phyloP scores from a whole-genome alignment of 2,113 vertebrate species.

The Scolopax mira region DNA sequence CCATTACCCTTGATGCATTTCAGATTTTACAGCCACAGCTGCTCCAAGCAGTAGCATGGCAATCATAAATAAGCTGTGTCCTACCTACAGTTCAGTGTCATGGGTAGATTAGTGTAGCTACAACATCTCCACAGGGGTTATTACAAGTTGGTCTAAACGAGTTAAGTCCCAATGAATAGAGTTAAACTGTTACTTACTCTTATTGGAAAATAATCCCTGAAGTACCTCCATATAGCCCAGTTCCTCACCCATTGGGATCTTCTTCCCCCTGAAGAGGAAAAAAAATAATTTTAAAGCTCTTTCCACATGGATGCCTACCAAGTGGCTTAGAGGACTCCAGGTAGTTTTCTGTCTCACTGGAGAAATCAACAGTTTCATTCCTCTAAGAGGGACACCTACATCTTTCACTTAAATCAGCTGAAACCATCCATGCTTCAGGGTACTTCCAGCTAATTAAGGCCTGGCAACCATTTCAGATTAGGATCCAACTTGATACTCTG shows the following conservation, averaged over 20 bases:
- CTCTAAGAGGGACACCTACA: not conserved
- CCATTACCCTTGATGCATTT: not conserved
- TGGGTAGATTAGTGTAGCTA: not conserved
- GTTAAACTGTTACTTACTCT: conserved; percentile 76
- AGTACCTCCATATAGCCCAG: conserved; percentile 95
- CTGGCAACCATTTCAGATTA: not conserved
- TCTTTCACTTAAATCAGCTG: not conserved
- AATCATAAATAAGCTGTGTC: not conserved
- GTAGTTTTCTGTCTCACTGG: not conserved
- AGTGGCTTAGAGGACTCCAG: not conserved
- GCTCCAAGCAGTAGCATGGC: not conserved
- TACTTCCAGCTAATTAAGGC: not conserved
- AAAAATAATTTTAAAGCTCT: not conserved
- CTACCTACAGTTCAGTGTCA: not conserved
- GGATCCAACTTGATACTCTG: too few species aligned
- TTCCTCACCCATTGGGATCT: conserved; percentile 93
- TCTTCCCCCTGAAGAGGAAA: conserved; percentile 83
- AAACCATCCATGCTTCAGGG: not conserved
- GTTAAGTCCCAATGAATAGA: not conserved
- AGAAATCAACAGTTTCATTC: not conserved
- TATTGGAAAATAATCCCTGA: conserved; percentile 95
- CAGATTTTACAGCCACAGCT: not conserved
- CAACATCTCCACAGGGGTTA: not conserved
- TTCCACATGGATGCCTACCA: not conserved
- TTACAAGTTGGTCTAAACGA: not conserved